Evolutionary conservation across 1,140 invertebrate genomes (phyloP).

Genomic region (Pentalonia nigronervosa): DNA sequence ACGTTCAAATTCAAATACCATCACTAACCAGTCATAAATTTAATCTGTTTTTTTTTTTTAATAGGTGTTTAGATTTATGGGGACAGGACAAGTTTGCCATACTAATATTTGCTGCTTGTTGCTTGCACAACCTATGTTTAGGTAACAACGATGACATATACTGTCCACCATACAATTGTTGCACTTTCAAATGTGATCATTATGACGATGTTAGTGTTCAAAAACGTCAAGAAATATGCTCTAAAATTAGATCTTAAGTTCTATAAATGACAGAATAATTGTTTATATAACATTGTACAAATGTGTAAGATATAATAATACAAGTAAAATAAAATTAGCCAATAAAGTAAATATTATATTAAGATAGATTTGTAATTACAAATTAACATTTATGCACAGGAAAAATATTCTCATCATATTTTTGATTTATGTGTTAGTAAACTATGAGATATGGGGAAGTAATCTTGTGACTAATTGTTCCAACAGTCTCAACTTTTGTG

Average conservation of each 20-base stretch:
- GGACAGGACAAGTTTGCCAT: constrained; percentile 49
- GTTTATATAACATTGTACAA: neutral
- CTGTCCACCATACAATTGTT: constrained; percentile 10
- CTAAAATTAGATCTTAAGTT: neutral
- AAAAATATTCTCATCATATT: neutral
- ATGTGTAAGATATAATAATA: neutral
- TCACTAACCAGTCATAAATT: neutral
- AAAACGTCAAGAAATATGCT: constrained; percentile 15
- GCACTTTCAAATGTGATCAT: constrained; percentile 40
- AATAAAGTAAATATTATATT: neutral
- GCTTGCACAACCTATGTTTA: constrained; percentile 41
- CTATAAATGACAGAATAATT: neutral
- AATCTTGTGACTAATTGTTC: constrained; percentile 38
- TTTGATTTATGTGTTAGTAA: neutral
- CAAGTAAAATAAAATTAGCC: neutral
- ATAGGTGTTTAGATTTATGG: constrained; percentile 53
- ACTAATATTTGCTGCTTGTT: constrained; percentile 49
- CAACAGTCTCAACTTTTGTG: neutral
- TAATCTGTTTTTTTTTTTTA: neutral
- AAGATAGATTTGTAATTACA: neutral
- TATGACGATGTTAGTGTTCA: constrained; percentile 37
- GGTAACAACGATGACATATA: constrained; percentile 32
- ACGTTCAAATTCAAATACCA: constrained; percentile 1
- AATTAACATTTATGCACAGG: neutral
- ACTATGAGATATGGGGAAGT: neutral